Base-by-base conservation (phyloP, 2,797 vertebrate genomes). In the Trachurus trachurus region DNA sequence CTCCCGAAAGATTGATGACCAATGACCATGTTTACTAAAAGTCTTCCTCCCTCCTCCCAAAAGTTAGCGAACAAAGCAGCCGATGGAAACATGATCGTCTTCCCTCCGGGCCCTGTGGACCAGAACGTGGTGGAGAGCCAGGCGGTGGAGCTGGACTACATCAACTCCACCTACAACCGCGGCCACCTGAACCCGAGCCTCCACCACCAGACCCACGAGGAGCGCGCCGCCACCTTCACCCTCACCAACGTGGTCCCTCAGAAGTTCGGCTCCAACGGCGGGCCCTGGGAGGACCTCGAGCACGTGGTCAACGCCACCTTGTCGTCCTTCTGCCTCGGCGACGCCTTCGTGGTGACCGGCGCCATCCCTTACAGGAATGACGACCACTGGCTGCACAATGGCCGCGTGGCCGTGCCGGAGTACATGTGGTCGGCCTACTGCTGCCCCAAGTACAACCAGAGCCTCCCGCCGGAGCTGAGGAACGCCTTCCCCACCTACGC, bases 391-490 rank as follows among this genome's bases (percentile, higher is more conserved):
- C 81, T 95, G 6, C 90, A 71, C 29, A 74, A 92, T 10, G 85
- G 87, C 2, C 91, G 94, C 0, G 93, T 95, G 66, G 93, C 93
- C 0, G 88, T 95, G 10, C 95, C 95, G 0, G 94, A 95, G 87
- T 95, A 94, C 11, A 16, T 95, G 0, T 95, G 94, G 94, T 94
- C 93, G 0, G 91, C 94, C 10, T 95, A 95, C 87, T 95, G 94
- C 85, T 96, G 94, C 71, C 82, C 88, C 2, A 78, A 74, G 7
- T 94, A 90, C 85, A 92, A 71, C 80, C 42, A 22, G 49, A 91
- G 61, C 22, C 88, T 94, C 2, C 94, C 94, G 2, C 2, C 76
- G 2, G 44, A 65, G 5, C 65, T 95, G 39, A 81, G 37, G 5
- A 37, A 56, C 0, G 7, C 13, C 0, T 95, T 95, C 29, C 92